Conservation (phyloP, 2,797 vertebrate species). For the Bradypus variegatus region DNA sequence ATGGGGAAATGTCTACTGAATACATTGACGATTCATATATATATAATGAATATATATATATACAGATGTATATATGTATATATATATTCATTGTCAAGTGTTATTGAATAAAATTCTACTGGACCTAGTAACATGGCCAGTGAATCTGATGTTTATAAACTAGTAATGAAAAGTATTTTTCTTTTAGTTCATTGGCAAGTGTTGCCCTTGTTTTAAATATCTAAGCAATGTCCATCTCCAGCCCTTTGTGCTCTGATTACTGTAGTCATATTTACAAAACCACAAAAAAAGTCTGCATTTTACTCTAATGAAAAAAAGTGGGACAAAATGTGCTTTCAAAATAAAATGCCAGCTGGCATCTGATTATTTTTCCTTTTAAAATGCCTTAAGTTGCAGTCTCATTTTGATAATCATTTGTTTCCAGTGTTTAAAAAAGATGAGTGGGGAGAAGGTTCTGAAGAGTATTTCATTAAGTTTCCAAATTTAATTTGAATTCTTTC, state of each 20-base stretch:
- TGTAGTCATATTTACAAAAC: constrained; percentile 69
- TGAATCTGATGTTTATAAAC: constrained; percentile 67
- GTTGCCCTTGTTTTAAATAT: constrained; percentile 62
- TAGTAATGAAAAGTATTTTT: constrained; percentile 70
- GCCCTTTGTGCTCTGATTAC: constrained; percentile 69
- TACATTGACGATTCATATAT: constrained; percentile 63
- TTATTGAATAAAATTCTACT: constrained; percentile 69
- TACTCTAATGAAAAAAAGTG: constrained; percentile 67
- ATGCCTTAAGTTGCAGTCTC: constrained; percentile 70
- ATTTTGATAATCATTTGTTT: constrained; percentile 68
- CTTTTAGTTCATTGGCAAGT: constrained; percentile 64
- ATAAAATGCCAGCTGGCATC: constrained; percentile 55
- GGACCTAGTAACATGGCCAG: constrained; percentile 62
- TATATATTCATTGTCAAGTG: constrained; percentile 68
- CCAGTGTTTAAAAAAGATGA: constrained; percentile 71
- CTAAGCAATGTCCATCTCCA: constrained; percentile 36
- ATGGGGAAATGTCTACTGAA: constrained; percentile 66
- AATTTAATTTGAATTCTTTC: constrained; percentile 68
- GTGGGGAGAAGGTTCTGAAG: constrained; percentile 50
- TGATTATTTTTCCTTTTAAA: constrained; percentile 65
- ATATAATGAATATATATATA: constrained; percentile 58
- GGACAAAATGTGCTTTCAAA: constrained; percentile 55
- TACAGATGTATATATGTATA: constrained; percentile 48
- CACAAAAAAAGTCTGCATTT: constrained; percentile 60
- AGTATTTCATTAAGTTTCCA: constrained; percentile 63